phyloP scores from a whole-genome alignment of 2,113 vertebrate species.

The Pangasianodon gigas region DNA sequence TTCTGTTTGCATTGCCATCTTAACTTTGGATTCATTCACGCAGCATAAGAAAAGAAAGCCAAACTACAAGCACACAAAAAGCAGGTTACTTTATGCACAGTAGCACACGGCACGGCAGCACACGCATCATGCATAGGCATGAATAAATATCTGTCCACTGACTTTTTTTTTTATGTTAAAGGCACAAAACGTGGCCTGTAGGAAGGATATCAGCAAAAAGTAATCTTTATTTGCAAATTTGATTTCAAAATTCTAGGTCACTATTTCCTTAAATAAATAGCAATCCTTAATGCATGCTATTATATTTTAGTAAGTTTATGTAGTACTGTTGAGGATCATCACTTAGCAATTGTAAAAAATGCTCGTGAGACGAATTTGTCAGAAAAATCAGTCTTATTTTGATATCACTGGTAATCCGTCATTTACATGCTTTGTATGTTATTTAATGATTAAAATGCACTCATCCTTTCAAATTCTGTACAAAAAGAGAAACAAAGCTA shows the following conservation, averaged over 20 bases:
- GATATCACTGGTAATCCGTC: background rate
- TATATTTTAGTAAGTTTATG: background rate
- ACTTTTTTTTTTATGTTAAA: background rate
- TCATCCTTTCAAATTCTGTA: background rate
- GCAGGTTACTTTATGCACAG: slow-evolving; percentile 7
- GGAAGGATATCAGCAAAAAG: background rate
- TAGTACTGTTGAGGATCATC: background rate
- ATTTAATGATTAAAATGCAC: slow-evolving; percentile 12
- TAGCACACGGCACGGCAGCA: slow-evolving; percentile 16
- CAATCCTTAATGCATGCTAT: background rate
- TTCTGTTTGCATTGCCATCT: slow-evolving; percentile 48
- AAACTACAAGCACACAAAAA: slow-evolving; percentile 26
- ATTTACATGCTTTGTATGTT: background rate
- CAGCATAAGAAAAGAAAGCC: slow-evolving; percentile 20
- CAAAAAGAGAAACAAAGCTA: slow-evolving; percentile 5
- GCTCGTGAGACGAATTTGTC: background rate
- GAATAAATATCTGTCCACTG: slow-evolving; percentile 24
- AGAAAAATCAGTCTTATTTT: background rate
- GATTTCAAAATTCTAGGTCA: background rate
- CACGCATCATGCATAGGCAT: slow-evolving; percentile 29
- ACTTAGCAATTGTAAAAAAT: background rate
- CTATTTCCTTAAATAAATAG: background rate
- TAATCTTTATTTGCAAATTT: background rate
- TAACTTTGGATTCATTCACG: slow-evolving; percentile 28
- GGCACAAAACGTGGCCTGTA: background rate